Evolutionary conservation across 2,113 vertebrate genomes (phyloP).

Genomic region (Paramisgurnus dabryanus): DNA sequence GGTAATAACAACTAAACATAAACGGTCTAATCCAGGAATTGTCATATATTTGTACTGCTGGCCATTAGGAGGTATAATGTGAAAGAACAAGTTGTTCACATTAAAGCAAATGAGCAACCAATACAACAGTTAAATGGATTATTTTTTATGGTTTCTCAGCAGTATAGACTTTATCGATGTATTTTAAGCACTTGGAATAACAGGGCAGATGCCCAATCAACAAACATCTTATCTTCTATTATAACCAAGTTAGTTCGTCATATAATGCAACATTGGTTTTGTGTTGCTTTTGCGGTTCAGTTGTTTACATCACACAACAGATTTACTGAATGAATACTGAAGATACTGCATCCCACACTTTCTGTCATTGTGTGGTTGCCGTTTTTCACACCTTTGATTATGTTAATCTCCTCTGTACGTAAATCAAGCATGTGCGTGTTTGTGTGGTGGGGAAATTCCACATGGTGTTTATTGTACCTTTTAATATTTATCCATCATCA

Average conservation of each 20-base stretch:
- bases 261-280: background rate
- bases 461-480: constrained; percentile 46
- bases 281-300: background rate
- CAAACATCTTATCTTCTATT: background rate
- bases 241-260: background rate
- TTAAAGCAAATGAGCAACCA: background rate
- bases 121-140: background rate
- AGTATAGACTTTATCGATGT: background rate
- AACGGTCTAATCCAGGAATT: background rate
- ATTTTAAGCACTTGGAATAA: constrained; percentile 3
- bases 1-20: constrained; percentile 4
- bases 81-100: background rate
- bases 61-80: background rate
- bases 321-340: background rate
- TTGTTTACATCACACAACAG: background rate
- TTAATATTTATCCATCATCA: constrained; percentile 40
- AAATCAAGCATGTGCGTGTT: background rate
- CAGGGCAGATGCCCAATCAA: background rate
- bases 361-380: background rate
- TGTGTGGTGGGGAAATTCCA: constrained; percentile 42
- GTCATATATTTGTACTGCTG: background rate
- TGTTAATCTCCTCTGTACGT: background rate
- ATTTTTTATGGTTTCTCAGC: constrained; percentile 5
- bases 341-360: too few relatives aligned
- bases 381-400: background rate